Evolutionary conservation across 2,888 invertebrate species (phyloP), one percentile per base, ranked within the genome.

Genomic region (Sepioteuthis lessoniana): DNA sequence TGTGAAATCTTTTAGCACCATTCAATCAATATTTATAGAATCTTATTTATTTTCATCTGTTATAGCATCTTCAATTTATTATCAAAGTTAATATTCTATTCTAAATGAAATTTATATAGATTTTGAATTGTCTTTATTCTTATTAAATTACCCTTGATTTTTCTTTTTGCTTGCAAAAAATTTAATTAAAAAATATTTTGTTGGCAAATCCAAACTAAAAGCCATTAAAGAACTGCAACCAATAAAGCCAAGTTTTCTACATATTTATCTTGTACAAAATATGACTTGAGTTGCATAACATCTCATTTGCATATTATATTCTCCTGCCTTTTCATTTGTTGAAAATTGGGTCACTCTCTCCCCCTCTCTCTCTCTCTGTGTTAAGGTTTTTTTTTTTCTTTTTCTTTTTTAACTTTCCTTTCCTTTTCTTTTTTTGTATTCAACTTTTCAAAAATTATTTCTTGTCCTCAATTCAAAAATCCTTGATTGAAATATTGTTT

Each of bases 381-480:
- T n/a, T n/a, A n/a, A n/a, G n/a, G n/a, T n/a, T n/a, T 55, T 16
- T 76, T 76, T n/a, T 35, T 76, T 4, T 8, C 3, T n/a, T 35
- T 31, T n/a, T 76, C 8, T n/a, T 76, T n/a, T 10, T 76, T 19
- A n/a, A 31, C n/a, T 76, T 35, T 10, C 4, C 76, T 35, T n/a
- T 76, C 19, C 16, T 25, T 3, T 16, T 76, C 55, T 19, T 55
- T 55, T 55, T 28, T 28, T 5, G 55, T 21, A 28, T 55, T 76
- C 76, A 76, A 76, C 76, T 76, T 76, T 76, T 76, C 76, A 76
- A 76, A 76, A 76, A 76, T 76, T 76, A 76, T 76, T 76, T 76
- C 76, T n/a, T n/a, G 76, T 76, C 76, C 76, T n/a, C n/a, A n/a
- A 76, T 76, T 76, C 76, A 76, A 35, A 35, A 76, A 76, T 76